Percentiles rank a stretch among this genome's conserved stretches.
These are phyloP conservation scores for Jaculus jaculus DNA, from an alignment of 2,113 vertebrate species.

Conservation along the genomic window DNA sequence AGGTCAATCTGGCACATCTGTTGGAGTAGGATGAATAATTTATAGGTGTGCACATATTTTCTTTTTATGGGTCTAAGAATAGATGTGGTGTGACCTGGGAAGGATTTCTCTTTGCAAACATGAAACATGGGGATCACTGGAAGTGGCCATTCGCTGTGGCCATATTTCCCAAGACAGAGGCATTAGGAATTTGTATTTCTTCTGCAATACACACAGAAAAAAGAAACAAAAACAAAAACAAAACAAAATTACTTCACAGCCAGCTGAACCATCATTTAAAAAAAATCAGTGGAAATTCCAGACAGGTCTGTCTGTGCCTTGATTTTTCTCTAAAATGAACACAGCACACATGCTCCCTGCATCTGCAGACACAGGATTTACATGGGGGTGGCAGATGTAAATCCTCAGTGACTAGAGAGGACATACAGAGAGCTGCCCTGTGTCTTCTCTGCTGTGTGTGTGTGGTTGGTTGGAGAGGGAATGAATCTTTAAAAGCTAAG, in stretches of 20 bases:
- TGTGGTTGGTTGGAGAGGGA: neutral
- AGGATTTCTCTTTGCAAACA: constrained; percentile 55
- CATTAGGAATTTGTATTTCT: neutral
- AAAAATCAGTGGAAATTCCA: neutral
- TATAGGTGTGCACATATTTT: constrained; percentile 58
- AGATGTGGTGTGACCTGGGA: neutral
- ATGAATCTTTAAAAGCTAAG: constrained; percentile 9
- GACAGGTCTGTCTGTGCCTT: neutral
- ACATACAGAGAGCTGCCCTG: neutral
- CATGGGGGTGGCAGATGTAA: neutral
- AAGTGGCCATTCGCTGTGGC: neutral
- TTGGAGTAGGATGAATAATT: constrained; percentile 69
- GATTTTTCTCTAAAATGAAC: neutral
- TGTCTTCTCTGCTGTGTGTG: neutral
- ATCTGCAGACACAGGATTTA: neutral
- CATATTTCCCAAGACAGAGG: neutral
- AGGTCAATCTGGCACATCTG: constrained; percentile 51
- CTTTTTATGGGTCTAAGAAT: constrained; percentile 64
- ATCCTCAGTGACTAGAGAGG: neutral
- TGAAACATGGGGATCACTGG: neutral
- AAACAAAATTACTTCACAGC: neutral
- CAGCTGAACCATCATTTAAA: neutral
- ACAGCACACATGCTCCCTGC: neutral
- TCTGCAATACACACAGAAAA: neutral
- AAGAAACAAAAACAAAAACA: neutral